Evolutionary conservation across 2,113 vertebrate species (phyloP).

Genomic region (Ammodytes marinus): DNA sequence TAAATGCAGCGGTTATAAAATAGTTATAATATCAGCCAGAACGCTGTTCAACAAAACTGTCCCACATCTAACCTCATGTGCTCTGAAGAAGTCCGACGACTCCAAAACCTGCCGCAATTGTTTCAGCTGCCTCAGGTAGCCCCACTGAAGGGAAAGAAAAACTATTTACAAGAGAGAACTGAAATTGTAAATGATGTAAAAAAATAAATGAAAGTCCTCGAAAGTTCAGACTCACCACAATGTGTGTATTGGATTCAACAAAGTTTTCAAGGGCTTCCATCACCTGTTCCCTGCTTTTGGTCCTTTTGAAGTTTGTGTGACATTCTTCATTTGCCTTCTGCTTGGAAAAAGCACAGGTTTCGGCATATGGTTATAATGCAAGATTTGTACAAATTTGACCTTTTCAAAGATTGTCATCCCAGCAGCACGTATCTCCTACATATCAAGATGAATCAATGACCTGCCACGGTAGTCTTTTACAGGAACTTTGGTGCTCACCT

Average conservation of each 20-base stretch:
- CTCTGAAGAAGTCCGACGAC: slow-evolving; percentile 87
- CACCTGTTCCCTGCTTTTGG: slow-evolving; percentile 86
- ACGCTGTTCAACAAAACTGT: not conserved
- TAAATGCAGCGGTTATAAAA: slow-evolving; percentile 9
- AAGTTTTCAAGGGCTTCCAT: slow-evolving; percentile 84
- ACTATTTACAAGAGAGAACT: not conserved
- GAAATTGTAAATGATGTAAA: not conserved
- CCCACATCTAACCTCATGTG: slow-evolving; percentile 85
- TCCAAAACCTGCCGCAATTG: slow-evolving; percentile 85
- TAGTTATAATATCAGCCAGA: not conserved
- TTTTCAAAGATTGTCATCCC: not conserved
- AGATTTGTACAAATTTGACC: not conserved
- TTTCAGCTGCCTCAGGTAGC: slow-evolving; percentile 84
- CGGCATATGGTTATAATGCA: not conserved
- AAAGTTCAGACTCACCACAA: slow-evolving; percentile 82
- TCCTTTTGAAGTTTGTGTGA: slow-evolving; percentile 91
- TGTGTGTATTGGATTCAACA: slow-evolving; percentile 80
- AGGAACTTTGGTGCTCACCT: slow-evolving; percentile 71
- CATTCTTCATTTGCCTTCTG: slow-evolving; percentile 89
- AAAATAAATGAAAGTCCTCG: not conserved
- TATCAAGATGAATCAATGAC: not conserved
- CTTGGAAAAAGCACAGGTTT: not conserved
- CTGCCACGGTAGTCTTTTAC: not conserved
- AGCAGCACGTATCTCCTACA: not conserved
- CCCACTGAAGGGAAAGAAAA: slow-evolving; percentile 72